Base-by-base conservation (phyloP, 2,797 vertebrate species). In the Coccyzus lansbergi region DNA sequence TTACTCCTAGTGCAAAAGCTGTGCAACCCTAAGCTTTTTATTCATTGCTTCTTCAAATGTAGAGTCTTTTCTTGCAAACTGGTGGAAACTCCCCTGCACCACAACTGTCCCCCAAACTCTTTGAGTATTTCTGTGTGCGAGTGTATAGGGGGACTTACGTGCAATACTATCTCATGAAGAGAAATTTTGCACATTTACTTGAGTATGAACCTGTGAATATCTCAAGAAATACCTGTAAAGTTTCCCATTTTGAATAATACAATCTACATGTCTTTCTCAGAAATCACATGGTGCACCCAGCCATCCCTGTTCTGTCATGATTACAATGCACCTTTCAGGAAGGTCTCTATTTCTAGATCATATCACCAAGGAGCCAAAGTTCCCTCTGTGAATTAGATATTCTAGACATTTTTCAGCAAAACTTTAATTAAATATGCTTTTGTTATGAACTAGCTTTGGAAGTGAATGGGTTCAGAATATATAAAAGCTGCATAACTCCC, bases 381-480 rank as follows among this genome's bases (percentile, higher is more conserved):
- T 78, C 70, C 26, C 48, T 49, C 80, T 76, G n/a, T 63, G 42
- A 86, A 69, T 46, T 9, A 51, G 14, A 64, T 60, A 25, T 31
- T 86, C 26, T n/a, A 59, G 42, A 21, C 8, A 31, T 55, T 90
- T 79, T 91, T 79, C 70, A 26, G 52, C 63, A 51, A 48, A 49
- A 77, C 58, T 83, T 78, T 69, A 62, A 60, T 86, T 78, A 62
- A 77, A 34, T 62, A 48, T 9, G 9, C 8, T 75, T 93, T 44
- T 89, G 11, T 51, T 89, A 64, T 59, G 49, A 83, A 52, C 60
- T 68, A 42, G 31, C 21, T 71, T 89, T 89, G 55, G 68, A 69
- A 91, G 78, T 56, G 15, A 75, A 74, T 58, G 38, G 11, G 15
- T 55, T 93, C 65, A 33, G 65, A 83, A 69, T 58, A 53, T 24